These are phyloP conservation scores for Drosophila azteca DNA, from an alignment of 1,140 invertebrate species.

Conservation along the genomic window DNA sequence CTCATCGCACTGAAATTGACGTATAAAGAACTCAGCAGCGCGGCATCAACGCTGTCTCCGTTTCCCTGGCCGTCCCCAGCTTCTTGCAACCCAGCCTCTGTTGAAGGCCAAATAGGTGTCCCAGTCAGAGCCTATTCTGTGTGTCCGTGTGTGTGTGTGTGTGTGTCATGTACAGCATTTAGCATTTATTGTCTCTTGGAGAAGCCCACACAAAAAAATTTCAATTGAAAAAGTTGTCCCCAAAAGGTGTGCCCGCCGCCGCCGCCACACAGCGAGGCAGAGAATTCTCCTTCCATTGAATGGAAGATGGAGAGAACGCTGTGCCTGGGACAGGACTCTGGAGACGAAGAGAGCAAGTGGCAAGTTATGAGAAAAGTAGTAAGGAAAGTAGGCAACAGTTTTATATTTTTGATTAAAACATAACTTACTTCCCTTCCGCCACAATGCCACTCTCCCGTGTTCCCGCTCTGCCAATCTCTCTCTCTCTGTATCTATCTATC, in stretches of 20 bases:
- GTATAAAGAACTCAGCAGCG: slow-evolving; percentile 78
- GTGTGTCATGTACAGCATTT: slow-evolving; percentile 73
- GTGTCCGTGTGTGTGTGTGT: slow-evolving; percentile 55
- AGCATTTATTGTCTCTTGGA: slow-evolving; percentile 68
- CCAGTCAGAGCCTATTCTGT: background rate
- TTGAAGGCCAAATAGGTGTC: slow-evolving; percentile 50
- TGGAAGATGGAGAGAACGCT: too few relatives aligned
- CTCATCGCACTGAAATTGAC: slow-evolving; percentile 71
- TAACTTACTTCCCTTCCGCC: slow-evolving; percentile 2
- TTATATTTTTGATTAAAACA: slow-evolving; percentile 44
- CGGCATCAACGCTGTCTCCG: slow-evolving; percentile 70
- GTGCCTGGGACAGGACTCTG: background rate
- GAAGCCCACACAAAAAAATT: slow-evolving; percentile 37
- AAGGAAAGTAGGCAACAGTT: slow-evolving; percentile 53
- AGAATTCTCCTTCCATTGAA: background rate
- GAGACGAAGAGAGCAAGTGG: background rate
- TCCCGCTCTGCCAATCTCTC: too few relatives aligned
- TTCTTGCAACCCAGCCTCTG: slow-evolving; percentile 48
- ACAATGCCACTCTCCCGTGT: too few relatives aligned
- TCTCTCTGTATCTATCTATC: too few relatives aligned
- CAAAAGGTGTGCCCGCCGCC: slow-evolving; percentile 25
- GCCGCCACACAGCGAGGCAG: slow-evolving; percentile 4
- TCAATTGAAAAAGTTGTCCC: slow-evolving; percentile 65
- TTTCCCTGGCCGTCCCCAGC: background rate
- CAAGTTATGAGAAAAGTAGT: slow-evolving; percentile 34